Base-by-base conservation (phyloP, 2,797 vertebrate genomes). In the Mustela erminea region DNA sequence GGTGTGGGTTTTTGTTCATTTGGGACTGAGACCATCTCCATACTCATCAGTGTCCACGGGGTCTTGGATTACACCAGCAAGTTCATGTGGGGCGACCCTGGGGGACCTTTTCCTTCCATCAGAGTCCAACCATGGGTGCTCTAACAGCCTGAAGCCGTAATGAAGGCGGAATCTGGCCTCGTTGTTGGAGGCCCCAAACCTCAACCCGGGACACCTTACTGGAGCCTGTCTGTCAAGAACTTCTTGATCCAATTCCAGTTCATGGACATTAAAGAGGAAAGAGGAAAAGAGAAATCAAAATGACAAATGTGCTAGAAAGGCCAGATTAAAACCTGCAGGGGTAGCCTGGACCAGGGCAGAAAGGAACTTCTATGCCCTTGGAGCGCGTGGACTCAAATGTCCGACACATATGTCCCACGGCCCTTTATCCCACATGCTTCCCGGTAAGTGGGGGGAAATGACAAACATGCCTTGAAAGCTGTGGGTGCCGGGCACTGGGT, bases 351-450 rank as follows among this genome's bases (percentile, higher is more conserved):
- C 54, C 21, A 13, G 78, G 60, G 15, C 12, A 14, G 25, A 43
- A 43, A 78, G 62, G 60, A 38, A 62, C 29, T 3, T 81, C 62
- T 1, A 1, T 1, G 43, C 72, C 13, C 41, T 66, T 15, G 35
- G 32, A 54, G 18, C n/a, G 8, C 0, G 2, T 3, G 6, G 41
- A 21, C 25, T 43, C 60, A 8, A 46, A 21, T 1, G 0, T 70
- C 23, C 0, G 0, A 4, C 9, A 15, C n/a, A 0, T 17, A 41
- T 66, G 41, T 66, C 18, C 27, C 43, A 14, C 0, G 0, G 6
- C 35, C 15, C 49, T 64, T 72, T 10, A 38, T 5, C 7, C 2
- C 5, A 0, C 2, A 23, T 0, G 0, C 17, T 21, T 4, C 17
- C 9, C 5, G 52, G 17, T 8, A n/a, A 8, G 13, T 1, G 35